Conservation (phyloP, 1,140 invertebrate species). For the Chironomus tepperi region DNA sequence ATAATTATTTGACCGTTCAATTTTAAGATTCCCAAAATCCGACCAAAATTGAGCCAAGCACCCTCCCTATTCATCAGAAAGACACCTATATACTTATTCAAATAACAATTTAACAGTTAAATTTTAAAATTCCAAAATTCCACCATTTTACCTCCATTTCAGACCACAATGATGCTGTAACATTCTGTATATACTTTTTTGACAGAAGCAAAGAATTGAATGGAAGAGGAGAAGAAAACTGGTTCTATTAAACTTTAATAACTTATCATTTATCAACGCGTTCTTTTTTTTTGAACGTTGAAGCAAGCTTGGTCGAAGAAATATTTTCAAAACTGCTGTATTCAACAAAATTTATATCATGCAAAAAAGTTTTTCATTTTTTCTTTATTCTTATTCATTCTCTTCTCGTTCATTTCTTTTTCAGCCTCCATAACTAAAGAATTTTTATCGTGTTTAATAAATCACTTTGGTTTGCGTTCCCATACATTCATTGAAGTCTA, state of each 20-base stretch:
- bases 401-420: not conserved
- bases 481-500: conserved; percentile 13
- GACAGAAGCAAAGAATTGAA: not conserved
- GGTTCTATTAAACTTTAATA: conserved; percentile 14
- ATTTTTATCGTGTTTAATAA: conserved; percentile 15
- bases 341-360: conserved; percentile 11
- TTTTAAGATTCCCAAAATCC: too few relatives aligned
- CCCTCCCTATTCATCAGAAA: too few relatives aligned
- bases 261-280: conserved; percentile 12
- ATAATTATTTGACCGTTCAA: too few relatives aligned
- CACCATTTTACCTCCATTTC: too few relatives aligned
- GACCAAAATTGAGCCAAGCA: too few relatives aligned
- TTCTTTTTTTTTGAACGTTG: not conserved
- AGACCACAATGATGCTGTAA: not conserved
- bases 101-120: too few relatives aligned
- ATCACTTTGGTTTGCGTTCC: not conserved
- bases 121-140: too few relatives aligned
- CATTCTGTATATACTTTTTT: not conserved
- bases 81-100: too few relatives aligned
- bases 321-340: not conserved
- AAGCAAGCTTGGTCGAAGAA: not conserved
- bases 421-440: not conserved
- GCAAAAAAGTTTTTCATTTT: conserved; percentile 3
- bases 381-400: too few relatives aligned
- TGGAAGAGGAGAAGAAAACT: not conserved